Evolutionary conservation across 1,140 invertebrate genomes (phyloP).

Genomic region (Panagrolaimus sp.): DNA sequence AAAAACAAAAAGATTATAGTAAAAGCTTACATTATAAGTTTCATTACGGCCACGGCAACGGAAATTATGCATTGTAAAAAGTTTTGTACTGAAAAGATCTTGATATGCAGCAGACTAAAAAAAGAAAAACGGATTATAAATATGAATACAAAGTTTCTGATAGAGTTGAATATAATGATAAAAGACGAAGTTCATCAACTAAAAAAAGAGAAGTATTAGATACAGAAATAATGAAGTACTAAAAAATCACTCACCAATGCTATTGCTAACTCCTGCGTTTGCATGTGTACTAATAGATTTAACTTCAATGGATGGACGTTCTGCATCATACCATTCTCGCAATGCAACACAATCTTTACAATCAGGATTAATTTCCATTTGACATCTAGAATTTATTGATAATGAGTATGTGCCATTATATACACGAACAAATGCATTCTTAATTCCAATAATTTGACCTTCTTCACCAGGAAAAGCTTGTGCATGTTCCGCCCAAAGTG

Average conservation of each 20-base stretch:
- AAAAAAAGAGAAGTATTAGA: constrained; percentile 18
- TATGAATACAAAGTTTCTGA: constrained; percentile 22
- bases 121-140: constrained; percentile 32
- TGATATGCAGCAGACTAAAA: constrained; percentile 59
- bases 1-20: neutral
- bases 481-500: constrained; percentile 62
- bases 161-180: constrained; percentile 34
- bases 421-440: constrained; percentile 47
- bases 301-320: constrained; percentile 26
- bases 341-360: constrained; percentile 25
- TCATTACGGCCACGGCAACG: constrained; percentile 79
- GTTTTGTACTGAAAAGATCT: constrained; percentile 68
- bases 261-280: neutral
- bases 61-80: constrained; percentile 75
- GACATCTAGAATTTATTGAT: neutral
- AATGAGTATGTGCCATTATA: constrained; percentile 45
- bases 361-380: constrained; percentile 29
- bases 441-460: constrained; percentile 46
- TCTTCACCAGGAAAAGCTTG: constrained; percentile 58
- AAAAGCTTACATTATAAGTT: constrained; percentile 69
- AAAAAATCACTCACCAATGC: neutral
- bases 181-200: constrained; percentile 47
- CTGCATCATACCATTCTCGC: constrained; percentile 36
- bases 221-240: constrained; percentile 10
- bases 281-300: constrained; percentile 30